Base-by-base conservation (phyloP, 2,113 vertebrate genomes). In the Plestiodon gilberti region DNA sequence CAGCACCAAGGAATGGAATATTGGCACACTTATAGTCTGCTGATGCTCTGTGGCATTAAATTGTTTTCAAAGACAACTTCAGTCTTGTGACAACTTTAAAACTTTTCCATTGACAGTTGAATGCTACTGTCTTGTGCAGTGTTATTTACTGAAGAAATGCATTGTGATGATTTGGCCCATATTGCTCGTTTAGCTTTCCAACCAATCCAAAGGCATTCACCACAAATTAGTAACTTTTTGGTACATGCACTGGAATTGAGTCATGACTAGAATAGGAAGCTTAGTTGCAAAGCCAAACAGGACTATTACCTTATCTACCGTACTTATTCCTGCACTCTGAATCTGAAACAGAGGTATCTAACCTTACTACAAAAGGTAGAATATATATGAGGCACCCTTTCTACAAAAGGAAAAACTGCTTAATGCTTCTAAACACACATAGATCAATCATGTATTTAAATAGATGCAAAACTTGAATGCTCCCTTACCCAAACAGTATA, bases 1-100 rank as follows among this genome's bases (percentile, higher is more conserved):
- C 2, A 74, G 30, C 17, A 81, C 70, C 40, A 86, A 81, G 69
- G 15, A 86, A 75, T 86, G 85, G 69, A 81, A 65, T 64, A 74
- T 4, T 52, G 23, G 61, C 59, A 81, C 59, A 74, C 52, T 18
- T 62, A 52, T 38, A 80, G 38, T 35, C 40, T 74, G 8, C 69
- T 86, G 69, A 64, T 74, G 40, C 61, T 55, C 25, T 52, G 40
- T 76, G 55, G 40, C 59, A 76, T 84, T 76, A 76, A 77, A 25
- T 1, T 33, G 33, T 35, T 71, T 62, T 64, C 57, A 40, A 62
- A 75, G 30, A n/a, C 71, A 28, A 52, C 48, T 77, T 77, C 4
- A 77, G 74, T 38, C 69, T 71, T 86, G 70, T 73, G 69, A 55
- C 67, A 86, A 71, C 76, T 43, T 70, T 52, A 86, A 75, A 23